A percentile compares a stretch with the other conserved stretches of the same genome.
Conservation (phyloP, 2,113 vertebrate genomes). For the Mormyrus iriodes region DNA sequence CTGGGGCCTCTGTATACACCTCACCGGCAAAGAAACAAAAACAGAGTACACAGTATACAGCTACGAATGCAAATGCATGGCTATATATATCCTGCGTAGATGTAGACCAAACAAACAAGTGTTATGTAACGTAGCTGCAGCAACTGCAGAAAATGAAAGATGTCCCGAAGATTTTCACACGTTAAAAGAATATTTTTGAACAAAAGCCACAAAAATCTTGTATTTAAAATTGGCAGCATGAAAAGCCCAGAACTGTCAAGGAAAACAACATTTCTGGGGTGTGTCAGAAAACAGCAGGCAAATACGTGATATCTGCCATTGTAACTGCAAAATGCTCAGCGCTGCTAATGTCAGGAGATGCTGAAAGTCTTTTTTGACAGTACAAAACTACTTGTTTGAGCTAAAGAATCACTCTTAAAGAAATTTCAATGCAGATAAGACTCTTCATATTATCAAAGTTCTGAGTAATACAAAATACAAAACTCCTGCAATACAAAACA, state of each 20-base stretch:
- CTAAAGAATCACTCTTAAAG: not conserved
- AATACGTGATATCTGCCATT: not conserved
- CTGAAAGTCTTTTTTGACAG: not conserved
- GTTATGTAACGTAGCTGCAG: not conserved
- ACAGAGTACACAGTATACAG: not conserved
- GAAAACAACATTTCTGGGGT: not conserved
- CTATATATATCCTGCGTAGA: not conserved
- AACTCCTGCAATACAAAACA: not conserved
- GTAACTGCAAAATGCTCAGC: not conserved
- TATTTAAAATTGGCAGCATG: not conserved
- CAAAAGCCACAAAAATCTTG: not conserved
- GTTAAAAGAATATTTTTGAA: conserved; percentile 1
- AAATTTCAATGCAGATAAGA: not conserved
- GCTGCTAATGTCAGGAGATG: not conserved
- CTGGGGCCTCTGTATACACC: not conserved
- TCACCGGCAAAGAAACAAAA: not conserved
- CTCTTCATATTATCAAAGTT: not conserved
- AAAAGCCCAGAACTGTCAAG: not conserved
- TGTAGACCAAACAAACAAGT: not conserved
- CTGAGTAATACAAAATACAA: not conserved
- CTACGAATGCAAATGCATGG: not conserved
- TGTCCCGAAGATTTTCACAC: not conserved
- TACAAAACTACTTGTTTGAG: not conserved
- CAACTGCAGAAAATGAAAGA: not conserved
- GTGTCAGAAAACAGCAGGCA: not conserved